These are phyloP conservation scores for Cuniculus paca DNA, from an alignment of 2,797 vertebrate species.

Conservation along the genomic window DNA sequence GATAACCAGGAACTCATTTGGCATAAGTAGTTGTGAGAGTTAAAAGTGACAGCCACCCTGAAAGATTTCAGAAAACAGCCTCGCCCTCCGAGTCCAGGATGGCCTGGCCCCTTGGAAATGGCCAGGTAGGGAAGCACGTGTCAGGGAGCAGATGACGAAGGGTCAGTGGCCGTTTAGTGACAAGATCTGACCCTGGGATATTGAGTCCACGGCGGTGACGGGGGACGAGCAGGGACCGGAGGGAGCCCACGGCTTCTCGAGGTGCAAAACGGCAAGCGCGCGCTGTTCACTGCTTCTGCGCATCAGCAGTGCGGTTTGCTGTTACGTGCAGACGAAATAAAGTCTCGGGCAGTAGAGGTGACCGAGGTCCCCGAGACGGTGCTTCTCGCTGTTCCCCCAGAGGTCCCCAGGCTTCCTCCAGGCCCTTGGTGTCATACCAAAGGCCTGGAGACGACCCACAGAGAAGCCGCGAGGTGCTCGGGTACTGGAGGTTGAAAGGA, in stretches of 20 bases:
- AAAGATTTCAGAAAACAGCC: not conserved
- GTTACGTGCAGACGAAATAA: not conserved
- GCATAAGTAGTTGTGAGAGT: not conserved
- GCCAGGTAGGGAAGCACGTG: not conserved
- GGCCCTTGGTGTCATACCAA: not conserved
- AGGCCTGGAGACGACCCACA: not conserved
- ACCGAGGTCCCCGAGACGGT: not conserved
- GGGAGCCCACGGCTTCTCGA: not conserved
- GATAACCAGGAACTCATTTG: not conserved
- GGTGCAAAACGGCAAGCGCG: not conserved
- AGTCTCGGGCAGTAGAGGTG: not conserved
- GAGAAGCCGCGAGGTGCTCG: not conserved
- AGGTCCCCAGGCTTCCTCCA: not conserved
- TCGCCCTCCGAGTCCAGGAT: not conserved
- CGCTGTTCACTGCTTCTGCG: not conserved
- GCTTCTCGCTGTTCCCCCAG: not conserved
- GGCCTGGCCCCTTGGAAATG: not conserved
- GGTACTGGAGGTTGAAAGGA: not conserved
- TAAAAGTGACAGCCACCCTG: not conserved
- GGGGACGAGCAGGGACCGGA: not conserved
- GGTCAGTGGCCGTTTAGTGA: not conserved
- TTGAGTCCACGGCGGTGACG: not conserved
- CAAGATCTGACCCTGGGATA: not conserved
- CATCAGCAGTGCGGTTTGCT: not conserved
- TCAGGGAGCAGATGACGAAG: too few species aligned